phyloP scores from a whole-genome alignment of 2,797 vertebrate genomes.

The Myotis findleyi region DNA sequence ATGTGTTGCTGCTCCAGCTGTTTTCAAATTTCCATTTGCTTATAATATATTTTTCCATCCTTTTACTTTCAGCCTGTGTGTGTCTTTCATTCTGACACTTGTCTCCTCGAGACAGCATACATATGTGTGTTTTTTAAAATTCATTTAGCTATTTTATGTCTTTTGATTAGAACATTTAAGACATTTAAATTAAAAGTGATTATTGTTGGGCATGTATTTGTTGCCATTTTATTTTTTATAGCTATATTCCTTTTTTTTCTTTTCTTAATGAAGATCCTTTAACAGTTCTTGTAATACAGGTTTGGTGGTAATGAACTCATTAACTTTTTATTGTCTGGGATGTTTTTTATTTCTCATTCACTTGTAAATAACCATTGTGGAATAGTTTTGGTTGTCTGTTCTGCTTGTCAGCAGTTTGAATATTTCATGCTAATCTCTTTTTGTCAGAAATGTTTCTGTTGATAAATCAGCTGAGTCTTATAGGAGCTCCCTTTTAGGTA shows the following conservation, averaged over 20 bases:
- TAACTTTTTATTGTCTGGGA: not conserved
- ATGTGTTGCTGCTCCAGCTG: not conserved
- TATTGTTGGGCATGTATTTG: not conserved
- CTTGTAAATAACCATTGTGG: not conserved
- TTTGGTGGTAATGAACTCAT: not conserved
- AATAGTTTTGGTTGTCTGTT: not conserved
- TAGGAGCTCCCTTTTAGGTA: not conserved
- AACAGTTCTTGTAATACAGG: not conserved
- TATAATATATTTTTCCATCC: not conserved
- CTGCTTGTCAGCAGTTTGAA: not conserved
- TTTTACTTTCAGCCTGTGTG: not conserved
- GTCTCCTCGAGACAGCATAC: not conserved
- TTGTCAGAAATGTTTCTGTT: not conserved
- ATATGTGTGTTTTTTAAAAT: not conserved
- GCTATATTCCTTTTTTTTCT: not conserved
- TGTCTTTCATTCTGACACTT: not conserved
- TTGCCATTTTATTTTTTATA: not conserved
- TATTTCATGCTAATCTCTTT: not conserved
- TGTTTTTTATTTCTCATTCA: not conserved
- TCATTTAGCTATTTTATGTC: not conserved
- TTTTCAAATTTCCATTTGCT: not conserved
- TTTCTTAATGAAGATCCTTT: not conserved
- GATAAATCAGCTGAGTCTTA: not conserved
- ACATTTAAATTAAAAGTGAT: not conserved
- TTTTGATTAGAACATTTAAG: not conserved